Evolutionary conservation across 2,797 vertebrate species (phyloP), one percentile per base, ranked within the genome.

Genomic region (Todus mexicanus): DNA sequence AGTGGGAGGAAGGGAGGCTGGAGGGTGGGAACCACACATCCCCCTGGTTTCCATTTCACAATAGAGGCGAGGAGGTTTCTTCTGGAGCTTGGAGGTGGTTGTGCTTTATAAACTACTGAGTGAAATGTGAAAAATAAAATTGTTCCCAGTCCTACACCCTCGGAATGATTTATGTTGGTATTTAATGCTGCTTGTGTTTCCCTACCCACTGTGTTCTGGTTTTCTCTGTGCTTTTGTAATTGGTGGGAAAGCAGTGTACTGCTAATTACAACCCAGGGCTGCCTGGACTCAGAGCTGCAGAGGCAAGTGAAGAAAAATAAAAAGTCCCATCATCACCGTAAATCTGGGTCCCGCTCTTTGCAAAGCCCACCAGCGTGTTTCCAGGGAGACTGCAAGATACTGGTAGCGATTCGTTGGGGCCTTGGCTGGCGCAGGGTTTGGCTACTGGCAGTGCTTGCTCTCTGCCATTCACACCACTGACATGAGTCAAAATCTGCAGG

Each of bases 51-150:
- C 72, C 66, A 56, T 83, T 66, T 63, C 89, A 85, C 76, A 85
- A 35, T 89, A 54, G 81, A 80, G 89, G 78, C 1, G 22, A 91
- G 84, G 80, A 87, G 92, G 79, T 95, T 73, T 78, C 79, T 72
- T 87, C 38, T 80, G 89, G 69, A 85, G 89, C 79, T 84, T 4
- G 87, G 87, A 95, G 87, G 91, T 91, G 92, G 85, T 43, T 92
- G 60, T 48, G 68, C 77, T 87, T 92, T 91, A 89, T 81, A 88
- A 91, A 74, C n/a, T 74, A 38, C 70, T 31, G 84, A 83, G 50
- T 71, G 75, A 83, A 94, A 94, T 53, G 81, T 85, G 78, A 88
- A 93, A 92, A 93, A 60, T 61, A 64, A 85, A 81, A 75, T 77
- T 65, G 57, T 76, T 94, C 75, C 66, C 10, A 3, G 83, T 82